Conservation (phyloP, 2,113 vertebrate genomes). For the Calidris pugnax region DNA sequence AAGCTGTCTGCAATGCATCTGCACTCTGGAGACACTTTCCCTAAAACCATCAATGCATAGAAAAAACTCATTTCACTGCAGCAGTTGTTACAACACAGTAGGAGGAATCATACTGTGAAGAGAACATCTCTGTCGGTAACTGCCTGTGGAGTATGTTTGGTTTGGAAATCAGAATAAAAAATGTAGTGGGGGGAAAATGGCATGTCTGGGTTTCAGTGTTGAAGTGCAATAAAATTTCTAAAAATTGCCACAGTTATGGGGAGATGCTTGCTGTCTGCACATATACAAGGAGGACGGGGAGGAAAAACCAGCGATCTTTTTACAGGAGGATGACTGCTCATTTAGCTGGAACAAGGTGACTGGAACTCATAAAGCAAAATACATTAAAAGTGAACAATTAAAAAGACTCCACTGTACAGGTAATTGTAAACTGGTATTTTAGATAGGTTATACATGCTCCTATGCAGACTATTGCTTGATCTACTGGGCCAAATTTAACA, state of each 20-base stretch:
- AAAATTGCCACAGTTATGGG: not conserved
- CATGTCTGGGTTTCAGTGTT: not conserved
- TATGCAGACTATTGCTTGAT: not conserved
- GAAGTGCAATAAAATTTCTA: not conserved
- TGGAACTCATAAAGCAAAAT: not conserved
- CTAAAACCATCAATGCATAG: not conserved
- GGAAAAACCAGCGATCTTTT: not conserved
- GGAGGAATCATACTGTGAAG: not conserved
- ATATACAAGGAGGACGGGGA: not conserved
- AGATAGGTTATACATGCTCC: not conserved
- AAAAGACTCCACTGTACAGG: not conserved
- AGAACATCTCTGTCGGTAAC: not conserved
- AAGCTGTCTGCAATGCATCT: not conserved
- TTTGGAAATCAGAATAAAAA: not conserved
- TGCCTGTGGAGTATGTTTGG: not conserved
- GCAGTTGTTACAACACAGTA: not conserved
- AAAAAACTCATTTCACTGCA: not conserved
- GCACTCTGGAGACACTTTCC: not conserved
- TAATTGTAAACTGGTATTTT: not conserved
- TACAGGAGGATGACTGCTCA: not conserved
- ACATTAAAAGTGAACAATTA: not conserved
- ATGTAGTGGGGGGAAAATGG: fast-evolving
- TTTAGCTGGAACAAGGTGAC: not conserved
- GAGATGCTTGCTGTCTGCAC: not conserved
- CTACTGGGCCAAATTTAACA: not conserved